Percentiles rank a stretch among this genome's conserved stretches.
Conservation (phyloP, 1,140 invertebrate species). For the Penaeus indicus region DNA sequence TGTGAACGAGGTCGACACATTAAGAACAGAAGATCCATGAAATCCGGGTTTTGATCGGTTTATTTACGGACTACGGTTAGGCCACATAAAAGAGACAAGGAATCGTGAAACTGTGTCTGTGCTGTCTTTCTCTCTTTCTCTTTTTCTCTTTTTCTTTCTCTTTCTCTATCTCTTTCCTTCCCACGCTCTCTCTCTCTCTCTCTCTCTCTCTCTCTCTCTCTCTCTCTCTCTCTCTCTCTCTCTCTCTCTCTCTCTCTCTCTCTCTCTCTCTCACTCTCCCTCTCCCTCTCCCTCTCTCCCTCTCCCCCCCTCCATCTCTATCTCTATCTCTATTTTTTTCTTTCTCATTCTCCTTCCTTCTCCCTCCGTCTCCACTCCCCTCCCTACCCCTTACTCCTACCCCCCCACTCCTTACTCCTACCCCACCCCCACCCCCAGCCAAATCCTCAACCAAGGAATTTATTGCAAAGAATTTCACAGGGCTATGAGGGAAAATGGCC, state of each 20-base stretch:
- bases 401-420: neutral
- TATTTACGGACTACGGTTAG: too few species aligned
- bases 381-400: neutral
- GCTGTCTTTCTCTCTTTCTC: neutral
- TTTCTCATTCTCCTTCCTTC: neutral
- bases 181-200: neutral
- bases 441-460: neutral
- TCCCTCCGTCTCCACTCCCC: neutral
- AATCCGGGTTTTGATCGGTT: neutral
- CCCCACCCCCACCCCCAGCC: neutral
- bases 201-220: neutral
- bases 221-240: neutral
- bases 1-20: neutral
- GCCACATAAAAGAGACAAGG: too few species aligned
- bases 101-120: neutral
- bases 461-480: constrained; percentile 6
- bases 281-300: neutral
- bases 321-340: neutral
- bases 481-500: constrained; percentile 22
- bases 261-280: neutral
- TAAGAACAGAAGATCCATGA: neutral
- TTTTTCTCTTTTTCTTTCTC: neutral
- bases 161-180: neutral
- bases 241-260: neutral
- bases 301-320: neutral